Base-by-base conservation (phyloP, 1,140 invertebrate species). In the Leptonema lineaticorne region DNA sequence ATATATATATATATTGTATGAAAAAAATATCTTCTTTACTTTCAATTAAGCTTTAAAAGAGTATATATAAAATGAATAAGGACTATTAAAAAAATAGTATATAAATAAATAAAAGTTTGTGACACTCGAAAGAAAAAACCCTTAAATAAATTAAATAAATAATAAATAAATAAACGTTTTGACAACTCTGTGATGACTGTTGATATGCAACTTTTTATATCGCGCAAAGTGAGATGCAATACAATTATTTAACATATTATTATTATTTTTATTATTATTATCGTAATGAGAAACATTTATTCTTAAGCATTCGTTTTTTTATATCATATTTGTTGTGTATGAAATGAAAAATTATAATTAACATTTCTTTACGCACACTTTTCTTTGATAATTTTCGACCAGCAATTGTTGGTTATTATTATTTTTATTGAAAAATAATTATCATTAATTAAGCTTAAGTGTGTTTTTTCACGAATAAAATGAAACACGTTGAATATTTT, bases 31-130 rank as follows among this genome's bases (percentile, higher is more conserved):
- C 50, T 53, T 53, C 59, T 62, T 27, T 62, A 62, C 59, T 62
- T 62, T 62, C 22, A 20, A 37, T 62, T 62, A 62, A 62, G 59
- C 59, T 62, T 62, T 62, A 62, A 62, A 62, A 62, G 30, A 37
- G 30, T 59, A 37, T 62, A 62, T 62, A 22, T 62, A 62, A 45
- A 2, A 6, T n/a, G n/a, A n/a, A n/a, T n/a, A n/a, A n/a, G n/a
- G n/a, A n/a, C n/a, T n/a, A n/a, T n/a, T n/a, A n/a, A n/a, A n/a
- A n/a, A n/a, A n/a, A n/a, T n/a, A n/a, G n/a, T n/a, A n/a, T n/a
- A n/a, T n/a, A n/a, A n/a, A n/a, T 62, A 33, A 62, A 22, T n/a
- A 16, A 33, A 33, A 59, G 20, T 58, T 58, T 62, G 22, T 62
- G 59, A 37, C 59, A 62, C 59, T 22, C 20, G 22, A 62, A n/a